Conservation (phyloP, 1,140 invertebrate genomes). For the Micrasema minimum region DNA sequence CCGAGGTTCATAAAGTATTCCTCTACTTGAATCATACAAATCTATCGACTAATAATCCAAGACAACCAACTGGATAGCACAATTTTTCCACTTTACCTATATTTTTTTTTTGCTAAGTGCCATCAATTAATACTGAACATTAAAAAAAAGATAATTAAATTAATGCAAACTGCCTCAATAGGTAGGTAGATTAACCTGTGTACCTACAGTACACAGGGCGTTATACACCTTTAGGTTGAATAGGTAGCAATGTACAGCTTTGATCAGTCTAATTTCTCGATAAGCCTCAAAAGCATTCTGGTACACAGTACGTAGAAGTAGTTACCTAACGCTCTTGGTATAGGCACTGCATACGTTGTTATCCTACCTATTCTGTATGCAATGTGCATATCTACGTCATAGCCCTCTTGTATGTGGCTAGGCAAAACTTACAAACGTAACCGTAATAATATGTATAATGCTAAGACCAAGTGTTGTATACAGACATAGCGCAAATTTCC, state of each 20-base stretch:
- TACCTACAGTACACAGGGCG: not conserved
- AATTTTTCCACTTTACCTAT: too few relatives aligned
- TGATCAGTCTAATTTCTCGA: not conserved
- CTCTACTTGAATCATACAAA: too few relatives aligned
- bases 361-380: not conserved
- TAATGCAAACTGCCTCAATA: too few relatives aligned
- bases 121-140: too few relatives aligned
- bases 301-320: not conserved
- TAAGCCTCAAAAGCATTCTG: not conserved
- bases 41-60: too few relatives aligned
- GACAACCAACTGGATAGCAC: too few relatives aligned
- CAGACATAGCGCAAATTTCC: not conserved
- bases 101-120: too few relatives aligned
- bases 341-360: not conserved
- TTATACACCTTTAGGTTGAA: not conserved
- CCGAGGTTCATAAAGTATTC: too few relatives aligned
- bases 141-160: too few relatives aligned
- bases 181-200: not conserved
- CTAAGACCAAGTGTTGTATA: not conserved
- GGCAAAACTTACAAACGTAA: not conserved
- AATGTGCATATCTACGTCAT: not conserved
- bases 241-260: not conserved
- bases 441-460: not conserved
- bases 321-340: not conserved
- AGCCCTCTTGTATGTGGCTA: not conserved